phyloP scores from a whole-genome alignment of 2,797 vertebrate genomes.

The Coilia nasus region DNA sequence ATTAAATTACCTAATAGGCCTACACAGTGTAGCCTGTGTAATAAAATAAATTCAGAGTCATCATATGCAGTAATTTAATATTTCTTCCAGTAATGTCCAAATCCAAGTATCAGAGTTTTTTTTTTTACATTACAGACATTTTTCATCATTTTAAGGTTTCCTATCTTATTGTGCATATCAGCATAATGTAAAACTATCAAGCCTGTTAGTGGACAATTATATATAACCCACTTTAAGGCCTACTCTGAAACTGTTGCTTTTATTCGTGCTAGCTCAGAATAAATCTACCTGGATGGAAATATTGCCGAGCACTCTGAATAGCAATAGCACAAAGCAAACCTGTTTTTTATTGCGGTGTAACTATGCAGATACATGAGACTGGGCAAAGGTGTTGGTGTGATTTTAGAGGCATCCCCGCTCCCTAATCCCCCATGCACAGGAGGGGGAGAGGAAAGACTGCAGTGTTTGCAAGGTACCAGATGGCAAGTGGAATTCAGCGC shows the following conservation, averaged over 20 bases:
- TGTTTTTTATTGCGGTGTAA: neutral
- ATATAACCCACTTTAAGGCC: neutral
- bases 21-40: neutral
- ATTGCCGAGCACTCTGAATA: too few relatives aligned
- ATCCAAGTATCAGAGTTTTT: neutral
- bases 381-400: neutral
- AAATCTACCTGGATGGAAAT: neutral
- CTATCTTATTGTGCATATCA: neutral
- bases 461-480: slow-evolving; percentile 7
- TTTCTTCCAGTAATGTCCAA: neutral
- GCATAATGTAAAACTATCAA: neutral
- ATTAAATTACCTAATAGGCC: neutral
- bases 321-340: neutral
- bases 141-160: neutral
- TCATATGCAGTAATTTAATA: neutral
- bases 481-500: slow-evolving; percentile 12
- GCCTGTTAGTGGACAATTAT: neutral
- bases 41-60: neutral
- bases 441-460: neutral
- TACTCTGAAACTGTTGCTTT: neutral
- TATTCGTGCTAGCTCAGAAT: neutral
- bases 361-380: neutral
- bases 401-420: neutral
- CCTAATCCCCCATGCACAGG: neutral
- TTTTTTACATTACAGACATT: neutral